Evolutionary conservation across 2,113 vertebrate species (phyloP).

Genomic region (Sander lucioperca): DNA sequence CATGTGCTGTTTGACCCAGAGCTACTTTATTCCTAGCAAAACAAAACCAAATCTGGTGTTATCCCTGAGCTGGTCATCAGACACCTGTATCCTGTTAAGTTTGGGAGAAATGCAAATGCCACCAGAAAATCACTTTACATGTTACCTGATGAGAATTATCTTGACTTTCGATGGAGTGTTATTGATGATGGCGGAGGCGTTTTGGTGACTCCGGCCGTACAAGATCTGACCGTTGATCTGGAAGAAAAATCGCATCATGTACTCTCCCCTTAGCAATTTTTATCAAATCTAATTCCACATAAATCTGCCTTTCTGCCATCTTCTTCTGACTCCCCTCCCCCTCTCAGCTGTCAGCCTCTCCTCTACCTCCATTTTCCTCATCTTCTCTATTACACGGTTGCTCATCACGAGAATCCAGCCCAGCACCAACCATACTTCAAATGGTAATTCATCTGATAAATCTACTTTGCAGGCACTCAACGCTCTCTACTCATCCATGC

Average conservation of each 20-base stretch:
- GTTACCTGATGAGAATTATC: conserved; percentile 93
- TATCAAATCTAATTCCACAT: conserved; percentile 1
- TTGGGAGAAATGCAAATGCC: not conserved
- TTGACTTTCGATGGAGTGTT: conserved; percentile 90
- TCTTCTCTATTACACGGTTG: conserved; percentile 34
- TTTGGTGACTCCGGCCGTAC: conserved; percentile 93
- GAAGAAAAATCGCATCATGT: conserved; percentile 40
- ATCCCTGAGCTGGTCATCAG: not conserved
- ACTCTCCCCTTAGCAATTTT: not conserved
- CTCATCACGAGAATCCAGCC: conserved; percentile 24
- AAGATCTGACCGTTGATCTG: conserved; percentile 98
- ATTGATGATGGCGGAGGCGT: conserved; percentile 93
- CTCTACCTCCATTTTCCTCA: conserved; percentile 16
- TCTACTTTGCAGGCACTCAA: conserved; percentile 16
- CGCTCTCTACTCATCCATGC: not conserved
- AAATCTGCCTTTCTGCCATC: conserved; percentile 33
- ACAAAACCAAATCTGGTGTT: conserved; percentile 8
- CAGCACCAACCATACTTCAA: conserved; percentile 41
- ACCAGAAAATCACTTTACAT: not conserved
- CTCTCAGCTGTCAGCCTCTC: not conserved
- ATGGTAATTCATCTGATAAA: conserved; percentile 59
- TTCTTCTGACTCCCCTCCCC: not conserved
- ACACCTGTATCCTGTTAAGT: not conserved
- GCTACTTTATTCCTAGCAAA: conserved; percentile 87
- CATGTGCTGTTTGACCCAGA: conserved; percentile 85